These are phyloP conservation scores for Heliconius hermathena DNA, from an alignment of 1,140 invertebrate species.

Conservation along the genomic window DNA sequence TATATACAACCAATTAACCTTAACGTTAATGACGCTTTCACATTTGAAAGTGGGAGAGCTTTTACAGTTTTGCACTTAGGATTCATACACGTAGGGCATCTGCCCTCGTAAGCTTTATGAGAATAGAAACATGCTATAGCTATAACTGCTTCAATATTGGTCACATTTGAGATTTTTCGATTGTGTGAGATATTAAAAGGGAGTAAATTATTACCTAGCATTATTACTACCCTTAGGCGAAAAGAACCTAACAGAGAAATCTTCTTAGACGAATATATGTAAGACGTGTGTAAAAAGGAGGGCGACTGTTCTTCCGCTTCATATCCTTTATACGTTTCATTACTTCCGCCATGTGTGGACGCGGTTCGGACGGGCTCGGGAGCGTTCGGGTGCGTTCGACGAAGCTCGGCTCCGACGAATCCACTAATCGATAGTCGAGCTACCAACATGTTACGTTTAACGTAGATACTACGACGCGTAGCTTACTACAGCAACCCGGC, in stretches of 20 bases:
- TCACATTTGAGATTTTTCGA: not conserved
- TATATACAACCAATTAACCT: slow-evolving; percentile 63
- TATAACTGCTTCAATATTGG: not conserved
- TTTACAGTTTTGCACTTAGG: slow-evolving; percentile 25
- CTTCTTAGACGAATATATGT: slow-evolving; percentile 58
- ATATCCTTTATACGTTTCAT: slow-evolving; percentile 80
- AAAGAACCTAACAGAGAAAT: slow-evolving; percentile 57
- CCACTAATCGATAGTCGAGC: slow-evolving; percentile 74
- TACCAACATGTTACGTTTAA: slow-evolving; percentile 66
- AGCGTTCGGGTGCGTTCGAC: slow-evolving; percentile 56
- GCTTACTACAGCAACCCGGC: slow-evolving; percentile 63
- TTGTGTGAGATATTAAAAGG: not conserved
- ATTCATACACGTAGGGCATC: slow-evolving; percentile 8
- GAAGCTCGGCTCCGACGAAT: slow-evolving; percentile 55
- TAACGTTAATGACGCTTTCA: slow-evolving; percentile 61
- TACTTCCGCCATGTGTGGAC: slow-evolving; percentile 78
- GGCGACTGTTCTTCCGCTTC: slow-evolving; percentile 78
- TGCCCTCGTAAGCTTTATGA: slow-evolving; percentile 6
- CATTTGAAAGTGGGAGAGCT: slow-evolving; percentile 47
- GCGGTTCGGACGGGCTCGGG: slow-evolving; percentile 54
- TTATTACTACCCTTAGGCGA: slow-evolving; percentile 21
- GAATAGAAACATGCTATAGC: not conserved
- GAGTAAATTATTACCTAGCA: slow-evolving; percentile 4
- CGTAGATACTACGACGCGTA: slow-evolving; percentile 67
- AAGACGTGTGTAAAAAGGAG: slow-evolving; percentile 71